Evolutionary conservation across 2,113 vertebrate genomes (phyloP).

Genomic region (Leptodactylus fuscus): DNA sequence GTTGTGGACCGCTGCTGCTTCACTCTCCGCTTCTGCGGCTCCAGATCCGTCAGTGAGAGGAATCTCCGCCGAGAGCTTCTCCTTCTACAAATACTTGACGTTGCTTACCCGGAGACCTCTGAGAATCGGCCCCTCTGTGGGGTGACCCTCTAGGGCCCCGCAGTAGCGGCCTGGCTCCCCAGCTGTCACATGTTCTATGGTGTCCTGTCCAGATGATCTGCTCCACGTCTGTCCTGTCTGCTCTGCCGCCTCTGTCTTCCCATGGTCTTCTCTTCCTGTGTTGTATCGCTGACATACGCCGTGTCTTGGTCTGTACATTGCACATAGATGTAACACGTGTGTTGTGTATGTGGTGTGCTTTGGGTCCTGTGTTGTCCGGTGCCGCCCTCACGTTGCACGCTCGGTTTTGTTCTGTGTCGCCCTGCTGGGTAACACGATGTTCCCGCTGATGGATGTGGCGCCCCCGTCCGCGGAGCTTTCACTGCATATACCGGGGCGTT

Average conservation of each 20-base stretch:
- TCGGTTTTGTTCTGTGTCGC: conserved; percentile 2
- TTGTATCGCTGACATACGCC: too few relatives aligned
- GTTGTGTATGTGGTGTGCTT: conserved; percentile 5
- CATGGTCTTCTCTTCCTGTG: too few relatives aligned
- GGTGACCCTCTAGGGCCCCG: too few relatives aligned
- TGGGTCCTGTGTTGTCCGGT: neutral
- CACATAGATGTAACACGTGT: too few relatives aligned
- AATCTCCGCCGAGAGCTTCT: neutral
- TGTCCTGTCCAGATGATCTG: neutral
- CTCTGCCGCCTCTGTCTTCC: neutral
- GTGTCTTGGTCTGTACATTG: too few relatives aligned
- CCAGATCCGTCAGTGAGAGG: neutral
- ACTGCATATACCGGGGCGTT: neutral
- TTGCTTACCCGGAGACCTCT: too few relatives aligned
- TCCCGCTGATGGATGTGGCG: neutral
- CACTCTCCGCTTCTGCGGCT: neutral
- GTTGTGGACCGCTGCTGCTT: too few relatives aligned
- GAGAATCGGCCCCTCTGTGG: too few relatives aligned
- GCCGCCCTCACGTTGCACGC: too few relatives aligned
- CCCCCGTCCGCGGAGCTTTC: conserved; percentile 2
- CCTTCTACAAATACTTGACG: too few relatives aligned
- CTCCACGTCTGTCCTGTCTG: neutral
- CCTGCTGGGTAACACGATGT: neutral
- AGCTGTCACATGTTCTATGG: too few relatives aligned
- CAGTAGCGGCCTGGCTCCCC: neutral